A percentile compares a stretch with the other conserved stretches of the same genome.
phyloP scores from a whole-genome alignment of 2,113 vertebrate species.

The Panurus biarmicus region DNA sequence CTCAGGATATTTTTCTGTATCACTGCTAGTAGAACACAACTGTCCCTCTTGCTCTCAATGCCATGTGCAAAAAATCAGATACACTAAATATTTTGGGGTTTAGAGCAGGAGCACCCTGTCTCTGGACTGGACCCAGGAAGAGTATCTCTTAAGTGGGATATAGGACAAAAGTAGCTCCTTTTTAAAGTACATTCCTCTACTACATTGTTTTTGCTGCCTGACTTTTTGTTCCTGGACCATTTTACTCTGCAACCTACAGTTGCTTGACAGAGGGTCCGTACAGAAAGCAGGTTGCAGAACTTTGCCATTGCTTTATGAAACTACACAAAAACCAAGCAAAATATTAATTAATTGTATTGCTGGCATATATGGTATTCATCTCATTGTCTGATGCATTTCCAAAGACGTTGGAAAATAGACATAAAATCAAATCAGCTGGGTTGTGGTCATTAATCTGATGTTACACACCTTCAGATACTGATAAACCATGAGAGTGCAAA shows the following conservation, averaged over 20 bases:
- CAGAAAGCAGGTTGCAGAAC: neutral
- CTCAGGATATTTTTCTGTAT: neutral
- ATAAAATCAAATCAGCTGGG: neutral
- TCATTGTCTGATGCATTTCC: neutral
- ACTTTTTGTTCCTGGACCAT: neutral
- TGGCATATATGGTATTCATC: neutral
- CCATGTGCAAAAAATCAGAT: neutral
- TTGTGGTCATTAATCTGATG: neutral
- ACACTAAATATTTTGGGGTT: neutral
- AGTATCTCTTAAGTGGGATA: neutral
- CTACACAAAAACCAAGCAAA: neutral
- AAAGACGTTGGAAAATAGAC: neutral
- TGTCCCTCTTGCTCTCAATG: neutral
- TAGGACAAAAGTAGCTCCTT: neutral
- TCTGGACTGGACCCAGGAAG: neutral
- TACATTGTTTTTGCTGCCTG: neutral
- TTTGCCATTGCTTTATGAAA: neutral
- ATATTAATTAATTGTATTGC: neutral
- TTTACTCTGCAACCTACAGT: neutral
- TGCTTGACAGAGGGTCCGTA: neutral
- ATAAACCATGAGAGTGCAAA: neutral
- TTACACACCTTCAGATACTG: neutral
- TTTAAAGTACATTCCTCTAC: neutral
- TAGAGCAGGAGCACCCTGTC: neutral
- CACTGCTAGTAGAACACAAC: neutral